Evolutionary conservation across 1,140 invertebrate genomes (phyloP).

Genomic region (Diorhabda elongata): DNA sequence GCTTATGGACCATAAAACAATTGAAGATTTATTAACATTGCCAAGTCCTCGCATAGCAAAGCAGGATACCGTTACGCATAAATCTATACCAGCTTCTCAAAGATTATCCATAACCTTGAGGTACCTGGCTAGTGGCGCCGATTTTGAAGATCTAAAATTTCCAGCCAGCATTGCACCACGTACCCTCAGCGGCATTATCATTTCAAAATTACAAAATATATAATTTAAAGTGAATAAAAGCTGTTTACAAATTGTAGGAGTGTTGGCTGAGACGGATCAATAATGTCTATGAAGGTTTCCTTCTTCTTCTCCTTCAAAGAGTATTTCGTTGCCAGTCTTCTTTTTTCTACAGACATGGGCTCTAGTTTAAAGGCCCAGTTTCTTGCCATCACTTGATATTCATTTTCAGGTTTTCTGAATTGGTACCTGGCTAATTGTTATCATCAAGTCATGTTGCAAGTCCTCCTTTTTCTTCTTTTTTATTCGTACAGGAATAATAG

Average conservation of each 20-base stretch:
- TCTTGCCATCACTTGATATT: conserved; percentile 16
- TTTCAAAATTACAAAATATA: conserved; percentile 12
- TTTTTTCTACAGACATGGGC: conserved; percentile 12
- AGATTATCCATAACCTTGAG: conserved; percentile 15
- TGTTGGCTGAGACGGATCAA: conserved; percentile 14
- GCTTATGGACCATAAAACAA: conserved; percentile 5
- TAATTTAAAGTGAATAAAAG: conserved; percentile 9
- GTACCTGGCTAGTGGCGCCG: conserved; percentile 9
- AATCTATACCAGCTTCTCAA: conserved; percentile 15
- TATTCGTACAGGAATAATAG: conserved; percentile 10
- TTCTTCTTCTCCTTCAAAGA: conserved; percentile 16
- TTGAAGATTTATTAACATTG: conserved; percentile 9
- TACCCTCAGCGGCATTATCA: conserved; percentile 5
- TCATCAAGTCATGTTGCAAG: conserved; percentile 10
- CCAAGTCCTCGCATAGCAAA: conserved; percentile 8
- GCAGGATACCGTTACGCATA: conserved; percentile 10
- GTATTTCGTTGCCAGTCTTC: conserved; percentile 11
- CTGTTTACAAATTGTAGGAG: conserved; percentile 7
- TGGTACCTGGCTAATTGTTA: not conserved
- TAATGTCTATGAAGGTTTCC: conserved; percentile 16
- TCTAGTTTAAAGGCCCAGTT: conserved; percentile 16
- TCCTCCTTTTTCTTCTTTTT: conserved; percentile 9
- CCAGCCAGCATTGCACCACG: conserved; percentile 3
- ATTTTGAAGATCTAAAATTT: conserved; percentile 15
- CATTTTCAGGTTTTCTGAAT: conserved; percentile 14